A percentile compares a stretch with the other conserved stretches of the same genome.
Conservation (phyloP, 37 sponge, comb jelly and placozoan species). For the Aphrocallistes beatrix region DNA sequence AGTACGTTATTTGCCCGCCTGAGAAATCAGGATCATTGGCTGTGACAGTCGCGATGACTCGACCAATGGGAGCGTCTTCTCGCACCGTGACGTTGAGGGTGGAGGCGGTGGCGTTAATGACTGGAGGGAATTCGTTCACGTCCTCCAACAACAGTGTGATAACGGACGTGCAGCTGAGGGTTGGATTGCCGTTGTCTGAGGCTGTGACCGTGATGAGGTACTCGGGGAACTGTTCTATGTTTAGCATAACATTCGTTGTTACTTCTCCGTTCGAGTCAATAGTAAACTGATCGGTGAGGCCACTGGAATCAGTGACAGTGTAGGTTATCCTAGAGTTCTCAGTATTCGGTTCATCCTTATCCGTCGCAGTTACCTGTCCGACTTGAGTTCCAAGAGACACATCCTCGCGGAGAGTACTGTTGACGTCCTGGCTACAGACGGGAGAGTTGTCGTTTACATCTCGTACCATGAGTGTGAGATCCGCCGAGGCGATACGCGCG, state of each 20-base stretch:
- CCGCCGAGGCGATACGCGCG: background rate
- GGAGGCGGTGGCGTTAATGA: slow-evolving; percentile 22
- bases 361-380: background rate
- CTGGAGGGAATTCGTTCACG: slow-evolving; percentile 54
- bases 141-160: slow-evolving; percentile 28
- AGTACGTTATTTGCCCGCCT: background rate
- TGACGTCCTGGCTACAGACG: slow-evolving; percentile 23
- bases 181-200: slow-evolving; percentile 25
- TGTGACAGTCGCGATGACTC: slow-evolving; percentile 4
- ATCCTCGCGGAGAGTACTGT: background rate
- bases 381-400: background rate
- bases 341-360: background rate
- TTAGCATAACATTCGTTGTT: background rate
- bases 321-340: background rate
- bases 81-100: slow-evolving; percentile 14
- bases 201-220: slow-evolving; percentile 34
- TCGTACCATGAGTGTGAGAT: background rate
- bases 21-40: slow-evolving; percentile 2
- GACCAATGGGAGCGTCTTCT: background rate
- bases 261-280: background rate
- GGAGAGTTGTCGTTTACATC: slow-evolving; percentile 43
- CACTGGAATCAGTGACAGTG: background rate
- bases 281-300: background rate
- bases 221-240: background rate
- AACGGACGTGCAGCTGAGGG: slow-evolving; percentile 7